Percentiles rank a stretch among this genome's conserved stretches.
Conservation (phyloP, 2,113 vertebrate species). For the Cryptomyrus ogoouensis region DNA sequence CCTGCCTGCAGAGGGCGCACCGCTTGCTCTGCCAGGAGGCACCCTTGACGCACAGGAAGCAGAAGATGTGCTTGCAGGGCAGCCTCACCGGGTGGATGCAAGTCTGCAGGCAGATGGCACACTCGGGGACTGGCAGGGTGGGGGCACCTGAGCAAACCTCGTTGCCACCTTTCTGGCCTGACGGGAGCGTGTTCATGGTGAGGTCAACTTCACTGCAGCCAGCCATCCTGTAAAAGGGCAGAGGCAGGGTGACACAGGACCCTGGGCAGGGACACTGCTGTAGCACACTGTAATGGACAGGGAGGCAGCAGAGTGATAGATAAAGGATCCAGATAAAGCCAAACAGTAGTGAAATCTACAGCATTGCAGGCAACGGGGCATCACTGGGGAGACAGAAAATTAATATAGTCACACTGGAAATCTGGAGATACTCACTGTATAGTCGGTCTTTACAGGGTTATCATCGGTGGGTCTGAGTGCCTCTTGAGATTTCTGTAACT, state of each 20-base stretch:
- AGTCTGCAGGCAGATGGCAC: constrained; percentile 90
- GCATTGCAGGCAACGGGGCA: not conserved
- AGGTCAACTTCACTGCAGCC: constrained; percentile 78
- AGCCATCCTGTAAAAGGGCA: constrained; percentile 72
- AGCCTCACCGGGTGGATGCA: constrained; percentile 90
- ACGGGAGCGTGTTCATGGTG: constrained; percentile 68
- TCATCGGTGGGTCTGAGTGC: not conserved
- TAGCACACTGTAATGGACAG: not conserved
- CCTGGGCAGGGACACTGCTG: not conserved
- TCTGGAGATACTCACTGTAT: not conserved
- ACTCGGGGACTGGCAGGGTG: constrained; percentile 74
- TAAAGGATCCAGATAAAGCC: not conserved
- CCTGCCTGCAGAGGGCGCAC: constrained; percentile 89
- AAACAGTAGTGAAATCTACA: not conserved
- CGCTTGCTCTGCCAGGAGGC: constrained; percentile 97
- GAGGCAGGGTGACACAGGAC: not conserved
- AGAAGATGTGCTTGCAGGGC: constrained; percentile 93
- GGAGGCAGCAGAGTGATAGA: not conserved
- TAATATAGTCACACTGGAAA: not conserved
- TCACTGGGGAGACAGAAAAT: not conserved
- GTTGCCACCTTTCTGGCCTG: constrained; percentile 73
- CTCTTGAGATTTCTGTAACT: not conserved
- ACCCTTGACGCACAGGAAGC: constrained; percentile 92
- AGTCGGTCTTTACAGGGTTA: not conserved
- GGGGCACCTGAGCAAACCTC: constrained; percentile 57